Evolutionary conservation across 2,797 vertebrate species (phyloP).

Genomic region (Menidia menidia): DNA sequence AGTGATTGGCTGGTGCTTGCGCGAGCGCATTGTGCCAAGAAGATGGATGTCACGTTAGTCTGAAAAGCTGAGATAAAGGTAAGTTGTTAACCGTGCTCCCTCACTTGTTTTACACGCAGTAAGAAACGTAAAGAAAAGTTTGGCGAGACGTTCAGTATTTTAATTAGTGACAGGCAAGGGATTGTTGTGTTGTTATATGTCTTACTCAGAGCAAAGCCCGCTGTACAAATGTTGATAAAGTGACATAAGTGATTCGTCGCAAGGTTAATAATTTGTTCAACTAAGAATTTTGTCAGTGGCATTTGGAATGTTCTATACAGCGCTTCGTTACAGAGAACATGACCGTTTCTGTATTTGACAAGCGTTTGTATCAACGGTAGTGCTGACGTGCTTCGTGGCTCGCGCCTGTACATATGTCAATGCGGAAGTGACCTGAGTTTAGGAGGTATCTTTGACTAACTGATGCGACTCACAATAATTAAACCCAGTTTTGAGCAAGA

Average conservation of each 20-base stretch:
- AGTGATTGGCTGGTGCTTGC: not conserved
- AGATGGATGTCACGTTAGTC: constrained; percentile 21
- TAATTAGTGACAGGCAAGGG: not conserved
- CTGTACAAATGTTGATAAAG: not conserved
- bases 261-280: not conserved
- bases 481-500: too few species aligned
- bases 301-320: not conserved
- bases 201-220: not conserved
- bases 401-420: not conserved
- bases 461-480: too few species aligned
- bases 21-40: constrained; percentile 55
- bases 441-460: too few species aligned
- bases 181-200: not conserved
- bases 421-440: not conserved
- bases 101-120: not conserved
- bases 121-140: not conserved
- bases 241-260: not conserved
- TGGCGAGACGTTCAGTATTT: not conserved
- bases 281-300: not conserved
- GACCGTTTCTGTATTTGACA: not conserved
- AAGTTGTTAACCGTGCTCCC: not conserved
- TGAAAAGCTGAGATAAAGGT: constrained; percentile 50
- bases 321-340: not conserved
- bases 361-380: not conserved
- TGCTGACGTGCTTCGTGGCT: not conserved